A percentile compares a stretch with the other conserved stretches of the same genome.
phyloP scores from a whole-genome alignment of 2,888 invertebrate genomes.

The Smittia aterrima region DNA sequence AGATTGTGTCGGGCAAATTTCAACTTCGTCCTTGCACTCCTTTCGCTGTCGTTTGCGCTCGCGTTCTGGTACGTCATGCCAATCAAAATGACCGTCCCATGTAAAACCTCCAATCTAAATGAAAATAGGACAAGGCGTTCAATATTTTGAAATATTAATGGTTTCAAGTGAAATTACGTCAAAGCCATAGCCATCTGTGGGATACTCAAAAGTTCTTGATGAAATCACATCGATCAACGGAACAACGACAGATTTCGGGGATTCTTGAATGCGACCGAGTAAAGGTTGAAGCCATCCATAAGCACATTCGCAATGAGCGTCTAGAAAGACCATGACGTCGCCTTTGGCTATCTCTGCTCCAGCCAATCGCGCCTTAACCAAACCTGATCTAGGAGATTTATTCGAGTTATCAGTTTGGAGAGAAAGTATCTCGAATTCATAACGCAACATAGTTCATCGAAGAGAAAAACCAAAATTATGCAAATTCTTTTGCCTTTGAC shows the following conservation, averaged over 20 bases:
- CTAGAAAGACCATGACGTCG: slow-evolving; percentile 74
- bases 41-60: slow-evolving; percentile 50
- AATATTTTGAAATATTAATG: too few species aligned
- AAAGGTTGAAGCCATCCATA: slow-evolving; percentile 77
- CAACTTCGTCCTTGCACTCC: slow-evolving; percentile 48
- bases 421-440: neutral
- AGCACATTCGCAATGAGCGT: slow-evolving; percentile 80
- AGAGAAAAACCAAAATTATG: neutral
- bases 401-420: neutral
- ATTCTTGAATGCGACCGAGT: slow-evolving; percentile 72
- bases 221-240: slow-evolving; percentile 90
- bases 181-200: slow-evolving; percentile 21
- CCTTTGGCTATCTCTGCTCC: slow-evolving; percentile 74
- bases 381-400: slow-evolving; percentile 65
- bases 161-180: slow-evolving; percentile 40
- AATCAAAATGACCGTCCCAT: slow-evolving; percentile 91
- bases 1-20: slow-evolving; percentile 58
- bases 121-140: neutral
- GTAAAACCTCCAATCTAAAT: slow-evolving; percentile 77
- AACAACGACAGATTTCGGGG: slow-evolving; percentile 71
- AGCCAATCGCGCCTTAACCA: slow-evolving; percentile 77
- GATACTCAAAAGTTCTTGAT: slow-evolving; percentile 47
- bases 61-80: slow-evolving; percentile 54
- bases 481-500: neutral
- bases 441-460: neutral